Evolutionary conservation across 2,113 vertebrate genomes (phyloP), one percentile per base, ranked within the genome.

Genomic region (Turnix velox): DNA sequence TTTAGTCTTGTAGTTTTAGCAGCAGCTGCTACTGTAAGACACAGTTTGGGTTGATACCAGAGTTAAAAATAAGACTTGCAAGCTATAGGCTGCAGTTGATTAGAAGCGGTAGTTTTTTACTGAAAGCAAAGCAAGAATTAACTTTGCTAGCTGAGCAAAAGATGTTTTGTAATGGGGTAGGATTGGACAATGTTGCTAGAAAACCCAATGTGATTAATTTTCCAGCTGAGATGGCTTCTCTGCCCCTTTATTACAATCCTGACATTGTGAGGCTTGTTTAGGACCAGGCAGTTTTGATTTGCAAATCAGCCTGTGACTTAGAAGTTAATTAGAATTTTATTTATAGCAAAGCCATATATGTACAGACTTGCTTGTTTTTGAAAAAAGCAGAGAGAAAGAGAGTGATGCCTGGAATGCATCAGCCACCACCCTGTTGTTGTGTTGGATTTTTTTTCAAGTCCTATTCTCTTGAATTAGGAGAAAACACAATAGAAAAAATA

Each of bases 41-140:
- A 68, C 80, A 73, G 94, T 96, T 96, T 96, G 93, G 92, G 94
- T 93, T 95, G 94, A 83, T 96, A 95, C 80, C 82, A 76, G 90
- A 94, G 90, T 93, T 96, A 96, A 96, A 96, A 96, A 96, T 96
- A 96, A 95, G 90, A 73, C 90, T 91, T 90, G 85, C 82, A 93
- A 91, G 93, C 87, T 86, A 93, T 87, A 96, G 88, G 75, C 90
- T 92, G 67, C 83, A 40, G 15, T 95, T 67, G 74, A 42, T 68
- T 90, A 28, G 54, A 85, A 89, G 82, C 90, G 80, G 30, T 88
- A 42, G 40, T 91, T 93, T 95, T 91, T 92, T 76, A 62, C 72
- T 86, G 78, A 86, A 91, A 94, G 74, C 59, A 90, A 92, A 88
- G 82, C 71, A 93, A 88, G 85, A 94, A 94, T 88, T 94, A 90